phyloP scores from a whole-genome alignment of 2,113 vertebrate species.

The Lutjanus erythropterus region DNA sequence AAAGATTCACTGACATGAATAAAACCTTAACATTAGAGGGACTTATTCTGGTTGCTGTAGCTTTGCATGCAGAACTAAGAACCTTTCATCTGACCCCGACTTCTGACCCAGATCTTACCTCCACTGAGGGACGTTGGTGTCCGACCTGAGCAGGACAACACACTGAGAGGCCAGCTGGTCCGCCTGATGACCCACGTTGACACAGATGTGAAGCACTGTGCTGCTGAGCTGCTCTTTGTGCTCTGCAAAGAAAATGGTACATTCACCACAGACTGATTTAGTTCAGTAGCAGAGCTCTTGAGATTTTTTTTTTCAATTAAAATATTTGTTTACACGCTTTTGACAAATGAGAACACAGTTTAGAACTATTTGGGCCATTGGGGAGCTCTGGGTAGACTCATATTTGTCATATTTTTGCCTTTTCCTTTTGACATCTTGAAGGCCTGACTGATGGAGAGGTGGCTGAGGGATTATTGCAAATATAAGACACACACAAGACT shows the following conservation, averaged over 20 bases:
- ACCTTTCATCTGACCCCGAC: not conserved
- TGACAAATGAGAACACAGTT: not conserved
- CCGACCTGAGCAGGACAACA: conserved; percentile 76
- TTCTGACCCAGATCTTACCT: conserved; percentile 70
- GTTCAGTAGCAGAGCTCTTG: not conserved
- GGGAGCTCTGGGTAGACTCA: too few species aligned
- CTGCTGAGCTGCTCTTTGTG: conserved; percentile 85
- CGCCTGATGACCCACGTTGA: conserved; percentile 85
- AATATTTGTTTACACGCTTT: not conserved
- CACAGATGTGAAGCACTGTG: conserved; percentile 85
- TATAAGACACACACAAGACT: too few species aligned
- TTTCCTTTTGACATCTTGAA: too few species aligned
- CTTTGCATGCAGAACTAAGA: not conserved
- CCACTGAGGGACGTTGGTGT: conserved; percentile 72
- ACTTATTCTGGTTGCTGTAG: not conserved
- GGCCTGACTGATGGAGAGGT: too few species aligned
- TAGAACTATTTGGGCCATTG: too few species aligned
- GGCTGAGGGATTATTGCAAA: too few species aligned
- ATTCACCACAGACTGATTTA: not conserved
- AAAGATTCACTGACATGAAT: not conserved
- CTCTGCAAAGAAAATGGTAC: conserved; percentile 86
- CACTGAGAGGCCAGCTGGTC: conserved; percentile 79
- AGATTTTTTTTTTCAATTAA: not conserved
- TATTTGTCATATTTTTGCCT: too few species aligned
- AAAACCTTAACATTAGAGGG: too few species aligned